A percentile compares a stretch with the other conserved stretches of the same genome.
Conservation (phyloP, 2,113 vertebrate genomes). For the Amphiprion percula region DNA sequence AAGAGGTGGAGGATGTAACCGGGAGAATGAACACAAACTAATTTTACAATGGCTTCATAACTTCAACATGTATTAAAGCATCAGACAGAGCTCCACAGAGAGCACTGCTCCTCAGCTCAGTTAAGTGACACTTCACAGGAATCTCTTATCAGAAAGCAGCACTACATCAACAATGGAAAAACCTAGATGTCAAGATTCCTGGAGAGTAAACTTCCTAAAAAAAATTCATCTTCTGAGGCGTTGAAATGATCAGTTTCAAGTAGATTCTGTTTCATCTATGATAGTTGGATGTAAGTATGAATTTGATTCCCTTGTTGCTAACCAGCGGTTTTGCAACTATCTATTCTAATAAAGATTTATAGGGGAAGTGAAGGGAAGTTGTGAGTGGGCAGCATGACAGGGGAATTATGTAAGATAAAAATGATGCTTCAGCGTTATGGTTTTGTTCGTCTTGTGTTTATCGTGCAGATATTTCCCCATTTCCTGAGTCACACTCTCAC, state of each 20-base stretch:
- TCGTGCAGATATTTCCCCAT: constrained; percentile 16
- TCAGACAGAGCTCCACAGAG: background rate
- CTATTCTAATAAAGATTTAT: no score
- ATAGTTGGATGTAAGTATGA: no score
- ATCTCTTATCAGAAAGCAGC: background rate
- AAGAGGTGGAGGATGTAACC: constrained; percentile 81
- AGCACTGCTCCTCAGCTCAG: background rate
- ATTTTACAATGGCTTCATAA: constrained; percentile 11
- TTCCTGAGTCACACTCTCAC: constrained; percentile 26
- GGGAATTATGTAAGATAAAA: constrained; percentile 11
- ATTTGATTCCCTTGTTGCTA: no score
- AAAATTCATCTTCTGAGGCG: background rate
- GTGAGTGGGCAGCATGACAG: background rate
- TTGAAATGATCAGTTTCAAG: background rate
- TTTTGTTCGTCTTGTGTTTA: background rate
- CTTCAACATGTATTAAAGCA: constrained; percentile 1
- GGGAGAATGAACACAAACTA: constrained; percentile 3
- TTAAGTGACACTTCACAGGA: background rate
- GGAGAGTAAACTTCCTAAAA: background rate
- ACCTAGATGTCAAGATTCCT: background rate
- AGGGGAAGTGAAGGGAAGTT: background rate
- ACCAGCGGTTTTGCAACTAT: no score
- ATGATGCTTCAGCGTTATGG: constrained; percentile 13
- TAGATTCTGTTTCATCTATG: background rate
- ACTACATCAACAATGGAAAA: background rate